phyloP scores from a whole-genome alignment of 2,113 vertebrate species.

The Urocolius indicus region DNA sequence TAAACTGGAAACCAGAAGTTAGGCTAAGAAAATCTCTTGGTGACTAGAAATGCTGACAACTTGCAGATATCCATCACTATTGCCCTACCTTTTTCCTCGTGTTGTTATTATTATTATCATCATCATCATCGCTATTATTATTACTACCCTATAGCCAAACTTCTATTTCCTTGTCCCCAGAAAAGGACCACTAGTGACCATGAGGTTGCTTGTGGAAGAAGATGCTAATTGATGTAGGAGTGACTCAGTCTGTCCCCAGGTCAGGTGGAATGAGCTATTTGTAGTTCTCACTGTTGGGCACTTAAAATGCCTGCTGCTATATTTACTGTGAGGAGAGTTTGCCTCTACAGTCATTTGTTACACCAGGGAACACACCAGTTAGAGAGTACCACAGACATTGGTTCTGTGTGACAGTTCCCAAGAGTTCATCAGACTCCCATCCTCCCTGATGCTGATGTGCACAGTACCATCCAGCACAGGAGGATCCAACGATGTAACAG shows the following conservation, averaged over 20 bases:
- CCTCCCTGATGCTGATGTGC: background rate
- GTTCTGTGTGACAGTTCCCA: background rate
- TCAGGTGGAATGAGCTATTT: background rate
- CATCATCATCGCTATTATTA: background rate
- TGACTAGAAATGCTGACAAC: background rate
- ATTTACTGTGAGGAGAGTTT: background rate
- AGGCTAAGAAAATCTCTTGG: background rate
- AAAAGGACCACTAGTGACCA: background rate
- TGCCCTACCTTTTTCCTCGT: background rate
- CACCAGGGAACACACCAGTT: background rate
- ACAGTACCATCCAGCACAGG: background rate
- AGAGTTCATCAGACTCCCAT: background rate
- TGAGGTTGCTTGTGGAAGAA: background rate
- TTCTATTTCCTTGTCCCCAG: background rate
- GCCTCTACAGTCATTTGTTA: background rate
- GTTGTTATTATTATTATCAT: background rate
- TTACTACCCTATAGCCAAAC: background rate
- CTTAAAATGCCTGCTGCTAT: background rate
- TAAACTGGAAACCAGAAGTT: background rate
- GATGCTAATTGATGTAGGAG: background rate
- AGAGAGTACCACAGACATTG: background rate
- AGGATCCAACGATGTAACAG: background rate
- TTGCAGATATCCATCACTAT: background rate
- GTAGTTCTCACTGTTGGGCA: background rate
- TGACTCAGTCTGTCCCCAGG: background rate